Conservation (phyloP, 2,113 vertebrate species). For the Bagarius yarrelli region DNA sequence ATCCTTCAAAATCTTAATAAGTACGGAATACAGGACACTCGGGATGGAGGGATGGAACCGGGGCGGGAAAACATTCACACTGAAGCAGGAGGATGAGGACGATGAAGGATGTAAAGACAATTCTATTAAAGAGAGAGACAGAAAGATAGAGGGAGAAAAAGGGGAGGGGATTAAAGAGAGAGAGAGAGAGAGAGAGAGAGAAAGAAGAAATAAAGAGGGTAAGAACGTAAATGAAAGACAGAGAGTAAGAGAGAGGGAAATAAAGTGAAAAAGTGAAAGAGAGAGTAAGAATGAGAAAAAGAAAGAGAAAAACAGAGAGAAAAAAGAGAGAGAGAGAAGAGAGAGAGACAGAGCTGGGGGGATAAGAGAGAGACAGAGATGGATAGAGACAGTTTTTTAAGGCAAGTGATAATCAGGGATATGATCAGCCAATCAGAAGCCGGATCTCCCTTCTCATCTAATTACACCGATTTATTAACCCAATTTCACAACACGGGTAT, state of each 20-base stretch:
- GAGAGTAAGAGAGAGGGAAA: no score
- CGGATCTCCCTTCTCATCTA: conserved; percentile 27
- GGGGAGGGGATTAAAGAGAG: background rate
- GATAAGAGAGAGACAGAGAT: background rate
- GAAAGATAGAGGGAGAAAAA: no score
- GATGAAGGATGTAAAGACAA: background rate
- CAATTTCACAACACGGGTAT: conserved; percentile 46
- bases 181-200: background rate
- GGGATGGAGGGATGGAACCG: conserved; percentile 58
- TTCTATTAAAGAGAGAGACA: background rate
- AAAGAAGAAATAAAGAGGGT: background rate
- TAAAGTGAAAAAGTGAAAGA: no score
- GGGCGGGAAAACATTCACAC: background rate
- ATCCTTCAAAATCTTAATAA: conserved; percentile 82
- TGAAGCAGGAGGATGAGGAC: background rate
- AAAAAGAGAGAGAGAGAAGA: no score
- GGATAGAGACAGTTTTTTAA: background rate
- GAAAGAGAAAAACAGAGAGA: no score
- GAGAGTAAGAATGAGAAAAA: no score
- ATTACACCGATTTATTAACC: conserved; percentile 52
- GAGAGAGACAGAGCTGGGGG: background rate
- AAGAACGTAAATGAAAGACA: no score
- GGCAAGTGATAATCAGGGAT: conserved; percentile 33
- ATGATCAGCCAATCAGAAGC: conserved; percentile 33
- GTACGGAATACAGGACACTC: conserved; percentile 70